Evolutionary conservation across 2,113 vertebrate genomes (phyloP).

Genomic region (Leptobrachium leishanense): DNA sequence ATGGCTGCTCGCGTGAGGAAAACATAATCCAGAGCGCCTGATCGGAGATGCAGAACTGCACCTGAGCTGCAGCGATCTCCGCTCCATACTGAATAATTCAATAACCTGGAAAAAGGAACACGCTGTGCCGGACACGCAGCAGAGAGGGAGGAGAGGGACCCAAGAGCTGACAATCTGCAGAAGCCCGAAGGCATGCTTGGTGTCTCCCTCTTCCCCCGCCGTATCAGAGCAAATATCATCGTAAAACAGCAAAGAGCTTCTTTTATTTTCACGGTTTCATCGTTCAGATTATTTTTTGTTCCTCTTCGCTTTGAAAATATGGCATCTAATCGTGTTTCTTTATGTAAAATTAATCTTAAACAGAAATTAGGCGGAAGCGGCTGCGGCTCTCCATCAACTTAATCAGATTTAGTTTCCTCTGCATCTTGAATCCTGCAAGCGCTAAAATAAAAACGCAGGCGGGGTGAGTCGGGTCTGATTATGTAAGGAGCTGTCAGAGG

Average conservation of each 20-base stretch:
- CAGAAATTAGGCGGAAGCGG: not conserved
- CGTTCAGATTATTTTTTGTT: too few species aligned
- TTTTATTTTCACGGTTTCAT: too few species aligned
- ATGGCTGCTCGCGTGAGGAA: conserved; percentile 9
- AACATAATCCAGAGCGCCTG: not conserved
- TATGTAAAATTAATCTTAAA: not conserved
- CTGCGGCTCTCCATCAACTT: not conserved
- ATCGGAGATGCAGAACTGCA: conserved; percentile 31
- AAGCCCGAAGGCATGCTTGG: not conserved
- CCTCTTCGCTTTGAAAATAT: too few species aligned
- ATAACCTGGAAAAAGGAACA: conserved; percentile 3
- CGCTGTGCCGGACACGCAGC: not conserved
- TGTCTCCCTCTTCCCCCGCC: not conserved
- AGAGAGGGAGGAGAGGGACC: not conserved
- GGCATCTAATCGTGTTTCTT: not conserved
- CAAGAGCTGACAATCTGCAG: conserved; percentile 32
- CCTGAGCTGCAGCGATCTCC: conserved; percentile 25
- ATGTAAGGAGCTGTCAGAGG: not conserved
- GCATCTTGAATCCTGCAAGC: not conserved
- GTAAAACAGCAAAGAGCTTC: not conserved
- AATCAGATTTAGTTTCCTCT: conserved; percentile 3
- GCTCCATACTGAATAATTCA: conserved; percentile 30
- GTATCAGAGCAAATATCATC: not conserved
- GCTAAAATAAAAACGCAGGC: not conserved
- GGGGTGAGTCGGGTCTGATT: not conserved